phyloP scores from a whole-genome alignment of 2,888 invertebrate genomes.

The Phengaris alcon region DNA sequence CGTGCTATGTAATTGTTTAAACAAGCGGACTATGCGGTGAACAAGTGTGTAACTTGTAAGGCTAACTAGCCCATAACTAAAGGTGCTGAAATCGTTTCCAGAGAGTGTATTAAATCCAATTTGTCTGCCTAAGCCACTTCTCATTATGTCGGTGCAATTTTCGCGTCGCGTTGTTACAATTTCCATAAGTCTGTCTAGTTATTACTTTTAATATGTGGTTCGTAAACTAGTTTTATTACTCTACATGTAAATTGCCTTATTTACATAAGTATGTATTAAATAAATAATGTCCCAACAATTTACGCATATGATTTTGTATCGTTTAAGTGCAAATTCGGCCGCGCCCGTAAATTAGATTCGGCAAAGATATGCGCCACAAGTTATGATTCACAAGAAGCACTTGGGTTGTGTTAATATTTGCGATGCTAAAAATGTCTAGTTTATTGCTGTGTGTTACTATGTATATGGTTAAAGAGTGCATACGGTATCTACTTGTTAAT shows the following conservation, averaged over 20 bases:
- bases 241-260: conserved; percentile 23
- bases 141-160: conserved; percentile 13
- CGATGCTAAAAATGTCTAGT: conserved; percentile 31
- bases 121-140: neutral
- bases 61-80: conserved; percentile 2
- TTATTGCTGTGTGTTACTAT: conserved; percentile 31
- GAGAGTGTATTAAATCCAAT: neutral
- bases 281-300: conserved; percentile 10
- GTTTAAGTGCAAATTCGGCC: conserved; percentile 26
- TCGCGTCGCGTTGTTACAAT: neutral
- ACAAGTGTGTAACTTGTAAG: neutral
- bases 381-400: conserved; percentile 15
- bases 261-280: conserved; percentile 20
- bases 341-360: conserved; percentile 23
- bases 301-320: conserved; percentile 18
- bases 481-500: conserved; percentile 26
- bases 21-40: neutral
- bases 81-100: conserved; percentile 10
- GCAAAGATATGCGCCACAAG: conserved; percentile 33
- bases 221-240: conserved; percentile 14
- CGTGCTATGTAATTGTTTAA: conserved; percentile 8
- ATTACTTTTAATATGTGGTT: neutral
- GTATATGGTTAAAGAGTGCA: conserved; percentile 29
- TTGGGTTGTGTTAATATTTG: conserved; percentile 31
- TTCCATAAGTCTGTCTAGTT: conserved; percentile 15